phyloP scores from a whole-genome alignment of 2,113 vertebrate species.

The Calyptommatus sinebrachiatus region DNA sequence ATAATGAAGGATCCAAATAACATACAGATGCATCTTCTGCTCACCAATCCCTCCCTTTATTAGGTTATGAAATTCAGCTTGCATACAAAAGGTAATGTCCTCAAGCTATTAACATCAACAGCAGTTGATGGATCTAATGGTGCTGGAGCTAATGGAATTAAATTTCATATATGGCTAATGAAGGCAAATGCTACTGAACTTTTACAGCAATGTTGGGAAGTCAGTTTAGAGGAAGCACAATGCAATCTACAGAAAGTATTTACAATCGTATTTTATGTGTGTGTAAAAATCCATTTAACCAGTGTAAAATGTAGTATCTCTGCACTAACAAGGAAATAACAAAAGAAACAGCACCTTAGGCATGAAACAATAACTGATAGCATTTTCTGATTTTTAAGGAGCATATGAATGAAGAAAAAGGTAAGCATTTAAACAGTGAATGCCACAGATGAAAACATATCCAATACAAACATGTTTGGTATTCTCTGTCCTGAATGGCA shows the following conservation, averaged over 20 bases:
- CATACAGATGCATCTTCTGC: constrained; percentile 39
- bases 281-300: constrained; percentile 38
- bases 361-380: constrained; percentile 40
- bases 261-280: constrained; percentile 42
- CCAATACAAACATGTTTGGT: too few relatives aligned
- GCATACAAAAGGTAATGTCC: constrained; percentile 50
- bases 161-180: constrained; percentile 59
- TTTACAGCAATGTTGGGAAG: constrained; percentile 57
- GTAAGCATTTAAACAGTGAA: constrained; percentile 50
- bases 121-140: constrained; percentile 40
- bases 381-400: constrained; percentile 49
- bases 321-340: constrained; percentile 32
- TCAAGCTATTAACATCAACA: constrained; percentile 40
- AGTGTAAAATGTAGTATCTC: constrained; percentile 29
- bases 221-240: constrained; percentile 43
- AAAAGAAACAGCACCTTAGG: constrained; percentile 54
- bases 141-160: constrained; percentile 53
- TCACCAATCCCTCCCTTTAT: constrained; percentile 53
- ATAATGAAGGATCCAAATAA: constrained; percentile 57
- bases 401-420: constrained; percentile 31
- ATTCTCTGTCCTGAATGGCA: too few relatives aligned
- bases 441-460: constrained; percentile 52
- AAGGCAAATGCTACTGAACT: constrained; percentile 57
- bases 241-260: constrained; percentile 45
- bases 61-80: constrained; percentile 53